Conservation (phyloP, 92 coral and sea anemone species). For the Hydrozoanthus gracilis region DNA sequence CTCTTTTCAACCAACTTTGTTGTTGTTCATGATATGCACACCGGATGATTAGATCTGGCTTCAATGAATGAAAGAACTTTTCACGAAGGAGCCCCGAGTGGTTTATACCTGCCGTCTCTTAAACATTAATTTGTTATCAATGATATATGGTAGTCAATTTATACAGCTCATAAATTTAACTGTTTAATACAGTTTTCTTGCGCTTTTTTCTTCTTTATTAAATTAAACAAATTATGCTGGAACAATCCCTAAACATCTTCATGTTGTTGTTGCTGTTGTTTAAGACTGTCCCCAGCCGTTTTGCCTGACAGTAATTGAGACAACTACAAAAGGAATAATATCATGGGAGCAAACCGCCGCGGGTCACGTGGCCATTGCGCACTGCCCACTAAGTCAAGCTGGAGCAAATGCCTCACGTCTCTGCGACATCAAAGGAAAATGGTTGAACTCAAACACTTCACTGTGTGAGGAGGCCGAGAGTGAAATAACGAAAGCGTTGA, state of each 20-base stretch:
- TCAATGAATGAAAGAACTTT: no score
- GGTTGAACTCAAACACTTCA: neutral
- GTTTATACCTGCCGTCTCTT: no score
- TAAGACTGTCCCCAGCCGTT: conserved; percentile 18
- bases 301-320: neutral
- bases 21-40: no score
- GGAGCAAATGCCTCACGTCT: neutral
- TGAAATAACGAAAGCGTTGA: neutral
- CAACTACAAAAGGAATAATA: neutral
- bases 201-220: neutral
- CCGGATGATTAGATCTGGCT: no score
- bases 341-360: conserved; percentile 27
- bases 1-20: no score
- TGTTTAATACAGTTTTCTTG: no score
- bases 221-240: neutral
- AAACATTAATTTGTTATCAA: no score
- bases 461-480: neutral
- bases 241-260: neutral
- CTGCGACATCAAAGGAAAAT: neutral
- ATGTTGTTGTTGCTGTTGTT: neutral
- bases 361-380: neutral
- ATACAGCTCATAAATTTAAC: no score
- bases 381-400: neutral
- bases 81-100: no score
- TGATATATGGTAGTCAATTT: no score